Percentiles rank a stretch among this genome's conserved stretches.
Conservation (phyloP, 2,113 vertebrate genomes). For the Dicrurus megarhynchus region DNA sequence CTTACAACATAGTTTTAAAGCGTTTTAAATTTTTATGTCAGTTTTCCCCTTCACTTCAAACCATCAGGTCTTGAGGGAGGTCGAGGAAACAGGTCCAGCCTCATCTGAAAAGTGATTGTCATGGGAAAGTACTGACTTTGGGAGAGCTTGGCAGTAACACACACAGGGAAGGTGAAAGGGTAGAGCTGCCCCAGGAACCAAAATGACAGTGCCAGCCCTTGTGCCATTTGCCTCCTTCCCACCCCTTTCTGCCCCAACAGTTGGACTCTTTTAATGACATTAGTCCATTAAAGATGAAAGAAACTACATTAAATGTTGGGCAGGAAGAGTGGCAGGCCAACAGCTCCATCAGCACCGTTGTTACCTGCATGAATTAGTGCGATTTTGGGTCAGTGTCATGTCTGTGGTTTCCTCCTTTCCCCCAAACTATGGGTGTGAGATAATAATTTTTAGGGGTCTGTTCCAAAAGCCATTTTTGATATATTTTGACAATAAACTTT, state of each 20-base stretch:
- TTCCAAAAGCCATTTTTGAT: not conserved
- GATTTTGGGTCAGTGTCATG: not conserved
- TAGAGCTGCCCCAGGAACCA: not conserved
- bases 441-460: not conserved
- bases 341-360: not conserved
- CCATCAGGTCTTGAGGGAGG: not conserved
- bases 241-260: too few species aligned
- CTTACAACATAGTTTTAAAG: not conserved
- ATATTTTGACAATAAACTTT: not conserved
- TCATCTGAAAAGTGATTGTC: not conserved
- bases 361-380: not conserved
- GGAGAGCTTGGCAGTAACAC: not conserved
- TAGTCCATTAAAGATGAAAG: not conserved
- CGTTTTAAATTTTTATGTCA: not conserved
- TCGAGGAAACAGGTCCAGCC: not conserved
- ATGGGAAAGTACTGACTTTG: not conserved
- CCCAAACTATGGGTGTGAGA: rapidly evolving
- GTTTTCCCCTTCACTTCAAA: not conserved
- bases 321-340: too few species aligned
- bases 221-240: not conserved
- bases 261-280: not conserved
- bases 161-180: not conserved
- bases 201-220: not conserved
- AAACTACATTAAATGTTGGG: not conserved
- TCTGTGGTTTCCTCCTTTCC: not conserved